Base-by-base conservation (phyloP, 2,797 vertebrate species). In the Eulemur mongoz region DNA sequence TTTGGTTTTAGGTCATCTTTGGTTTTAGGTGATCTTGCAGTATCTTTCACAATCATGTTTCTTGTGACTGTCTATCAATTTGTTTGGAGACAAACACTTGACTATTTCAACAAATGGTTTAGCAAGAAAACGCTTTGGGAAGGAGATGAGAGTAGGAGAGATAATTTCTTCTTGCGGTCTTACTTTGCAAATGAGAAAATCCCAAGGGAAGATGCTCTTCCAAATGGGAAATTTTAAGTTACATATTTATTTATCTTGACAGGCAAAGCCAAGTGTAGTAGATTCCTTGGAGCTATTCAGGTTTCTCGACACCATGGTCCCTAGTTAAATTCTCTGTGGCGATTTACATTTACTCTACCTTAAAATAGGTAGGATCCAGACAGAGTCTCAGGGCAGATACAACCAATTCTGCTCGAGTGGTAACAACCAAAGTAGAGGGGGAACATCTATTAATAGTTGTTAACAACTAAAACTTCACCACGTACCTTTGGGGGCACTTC, bases 131-230 rank as follows among this genome's bases (percentile, higher is more conserved):
- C 5, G 32, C 18, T 3, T 3, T 22, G 32, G 11, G 32, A 10
- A 0, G 11, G 35, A 67, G 4, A 52, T 12, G 32, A 25, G 17
- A 25, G 1, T 5, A 0, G 3, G 2, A 40, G 4, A 38, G 1
- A 12, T 9, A 0, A 22, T 45, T 11, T 45, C 7, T 32, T 5
- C 7, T 45, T 48, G 35, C 17, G 4, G 48, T n/a, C 22, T 65
- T 15, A 45, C 57, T 81, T 78, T 59, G 65, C 52, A 61, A 38
- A 35, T 25, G 23, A 8, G 7, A 17, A 50, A 45, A 3, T 25
- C 10, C 17, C 5, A 3, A 76, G 27, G 43, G 73, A 70, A 35
- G 59, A 70, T 32, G 20, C 0, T 12, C 4, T 61, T 59, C 20
- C 50, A 32, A 27, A 25, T 8, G 22, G 11, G 8, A 20, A 35